Conservation (phyloP, 1,140 invertebrate species). For the Tribolium castaneum region DNA sequence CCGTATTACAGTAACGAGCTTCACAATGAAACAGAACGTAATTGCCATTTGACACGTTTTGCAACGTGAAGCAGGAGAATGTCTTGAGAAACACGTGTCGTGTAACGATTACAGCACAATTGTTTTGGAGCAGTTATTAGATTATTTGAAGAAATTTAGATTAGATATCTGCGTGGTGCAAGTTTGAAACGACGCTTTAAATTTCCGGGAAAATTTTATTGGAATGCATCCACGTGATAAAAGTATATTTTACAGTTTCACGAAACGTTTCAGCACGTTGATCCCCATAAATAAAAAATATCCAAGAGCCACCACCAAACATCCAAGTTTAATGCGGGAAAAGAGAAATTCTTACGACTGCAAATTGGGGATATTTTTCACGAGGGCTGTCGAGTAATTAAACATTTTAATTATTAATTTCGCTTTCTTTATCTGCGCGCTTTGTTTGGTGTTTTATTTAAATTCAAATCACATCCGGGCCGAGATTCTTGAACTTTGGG, state of each 20-base stretch:
- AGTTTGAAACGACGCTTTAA: neutral
- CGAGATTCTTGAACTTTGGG: slow-evolving; percentile 35
- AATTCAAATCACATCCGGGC: slow-evolving; percentile 40
- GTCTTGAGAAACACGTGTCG: slow-evolving; percentile 10
- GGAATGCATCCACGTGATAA: neutral
- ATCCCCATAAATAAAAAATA: neutral
- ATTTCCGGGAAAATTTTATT: slow-evolving; percentile 1
- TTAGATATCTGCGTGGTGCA: neutral
- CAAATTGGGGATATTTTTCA: no score
- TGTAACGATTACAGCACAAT: neutral
- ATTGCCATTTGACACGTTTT: slow-evolving; percentile 12
- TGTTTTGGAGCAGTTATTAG: neutral
- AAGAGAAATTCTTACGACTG: no score
- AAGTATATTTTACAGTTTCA: neutral
- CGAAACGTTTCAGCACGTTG: neutral
- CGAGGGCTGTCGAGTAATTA: no score
- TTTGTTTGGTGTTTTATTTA: slow-evolving; percentile 39
- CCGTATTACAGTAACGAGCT: neutral
- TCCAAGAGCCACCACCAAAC: neutral
- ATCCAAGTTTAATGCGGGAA: no score
- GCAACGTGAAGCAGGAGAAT: neutral
- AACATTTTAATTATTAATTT: no score
- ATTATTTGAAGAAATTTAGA: slow-evolving; percentile 1
- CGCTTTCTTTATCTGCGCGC: slow-evolving; percentile 1
- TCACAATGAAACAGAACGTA: neutral